phyloP scores from a whole-genome alignment of 2,888 invertebrate species.

The Noctua janthe region DNA sequence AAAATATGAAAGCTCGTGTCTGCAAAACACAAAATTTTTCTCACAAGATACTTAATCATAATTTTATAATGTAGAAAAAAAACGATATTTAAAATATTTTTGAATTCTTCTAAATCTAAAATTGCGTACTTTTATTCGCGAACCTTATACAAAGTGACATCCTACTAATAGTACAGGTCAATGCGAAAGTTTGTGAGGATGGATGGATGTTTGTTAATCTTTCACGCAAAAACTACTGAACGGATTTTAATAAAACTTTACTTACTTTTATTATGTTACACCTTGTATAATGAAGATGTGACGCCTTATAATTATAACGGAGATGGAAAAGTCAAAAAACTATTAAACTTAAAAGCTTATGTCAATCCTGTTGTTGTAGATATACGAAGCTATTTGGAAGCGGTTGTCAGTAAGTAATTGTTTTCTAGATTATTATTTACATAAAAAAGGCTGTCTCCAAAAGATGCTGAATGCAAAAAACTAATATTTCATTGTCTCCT shows the following conservation, averaged over 20 bases:
- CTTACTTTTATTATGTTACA: too few relatives aligned
- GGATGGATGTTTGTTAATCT: not conserved
- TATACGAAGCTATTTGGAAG: not conserved
- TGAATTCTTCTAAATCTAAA: not conserved
- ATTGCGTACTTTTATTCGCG: not conserved
- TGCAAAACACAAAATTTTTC: slow-evolving; percentile 15
- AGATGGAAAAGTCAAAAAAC: too few relatives aligned
- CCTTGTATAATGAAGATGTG: too few relatives aligned
- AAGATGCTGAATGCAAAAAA: not conserved
- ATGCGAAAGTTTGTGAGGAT: not conserved
- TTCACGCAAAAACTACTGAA: not conserved
- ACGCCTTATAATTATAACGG: too few relatives aligned
- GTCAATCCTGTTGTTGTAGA: not conserved
- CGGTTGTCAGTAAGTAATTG: not conserved
- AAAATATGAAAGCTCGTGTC: slow-evolving; percentile 22
- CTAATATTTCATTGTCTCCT: not conserved
- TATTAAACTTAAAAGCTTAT: not conserved
- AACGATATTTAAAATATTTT: not conserved
- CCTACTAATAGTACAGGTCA: not conserved
- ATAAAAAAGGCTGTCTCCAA: not conserved
- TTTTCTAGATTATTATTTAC: not conserved
- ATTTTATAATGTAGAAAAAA: not conserved
- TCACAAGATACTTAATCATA: not conserved
- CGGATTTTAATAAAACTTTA: not conserved
- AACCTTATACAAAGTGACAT: not conserved